Evolutionary conservation across 2,888 invertebrate species (phyloP), one percentile per base, ranked within the genome.

Genomic region (Conistra vaccinii): DNA sequence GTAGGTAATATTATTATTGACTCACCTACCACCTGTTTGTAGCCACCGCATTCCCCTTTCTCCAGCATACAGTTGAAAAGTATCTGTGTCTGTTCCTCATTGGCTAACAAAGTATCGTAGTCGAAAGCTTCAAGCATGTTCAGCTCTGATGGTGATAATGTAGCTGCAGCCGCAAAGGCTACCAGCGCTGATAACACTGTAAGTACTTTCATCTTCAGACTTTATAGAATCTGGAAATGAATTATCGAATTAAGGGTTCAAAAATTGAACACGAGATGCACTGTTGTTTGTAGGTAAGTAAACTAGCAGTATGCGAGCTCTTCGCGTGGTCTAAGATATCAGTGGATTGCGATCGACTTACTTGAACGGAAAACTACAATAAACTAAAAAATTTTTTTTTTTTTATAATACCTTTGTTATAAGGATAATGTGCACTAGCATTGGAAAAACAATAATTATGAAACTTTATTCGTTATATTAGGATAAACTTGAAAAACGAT

Each of bases 31-130:
- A 85, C 0, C 6, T 42, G 35, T 55, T 85, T 60, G 48, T 60
- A 72, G 5, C 63, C 71, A 29, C 76, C 80, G n/a, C 85, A 86
- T 0, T 80, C 70, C 1, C 51, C 70, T 35, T 74, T 78, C 5
- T 91, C 91, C 84, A 91, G 84, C 1, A 93, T 51, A 78, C 94
- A 94, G 17, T 84, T 85, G 55, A 90, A 85, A 4, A 87, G 73
- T 4, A 73, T 74, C 55, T 87, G 88, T 26, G 89, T 83, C 51
- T 80, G 72, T 2, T 79, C 79, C 1, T 91, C 90, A 65, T 93
- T 88, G n/a, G 88, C 82, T 4, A 92, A 72, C 0, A 91, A n/a
- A 3, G 76, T 75, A 0, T 89, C 74, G 12, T 90, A 79, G 63
- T 93, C 91, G 48, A 85, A 84, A 20, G 81, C 78, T 3, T 80